Evolutionary conservation across 1,140 invertebrate genomes (phyloP).

Genomic region (Metaphire vulgaris): DNA sequence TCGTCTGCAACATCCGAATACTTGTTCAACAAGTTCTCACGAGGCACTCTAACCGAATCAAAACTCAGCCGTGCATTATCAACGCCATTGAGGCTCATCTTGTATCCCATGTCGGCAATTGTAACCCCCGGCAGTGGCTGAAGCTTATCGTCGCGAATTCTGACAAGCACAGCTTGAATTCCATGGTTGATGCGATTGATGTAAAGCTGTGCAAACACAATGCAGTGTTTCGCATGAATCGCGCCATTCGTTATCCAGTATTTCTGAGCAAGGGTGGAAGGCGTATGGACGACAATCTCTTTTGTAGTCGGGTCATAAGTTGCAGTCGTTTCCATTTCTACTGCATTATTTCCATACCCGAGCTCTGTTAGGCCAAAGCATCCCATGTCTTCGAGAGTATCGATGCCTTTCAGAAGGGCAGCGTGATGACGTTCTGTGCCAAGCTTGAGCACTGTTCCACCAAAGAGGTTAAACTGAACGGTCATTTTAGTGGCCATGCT

Average conservation of each 20-base stretch:
- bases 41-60: constrained; percentile 44
- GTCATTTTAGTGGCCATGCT: constrained; percentile 51
- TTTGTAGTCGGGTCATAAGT: constrained; percentile 38
- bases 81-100: constrained; percentile 50
- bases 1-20: constrained; percentile 39
- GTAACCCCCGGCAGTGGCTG: constrained; percentile 38
- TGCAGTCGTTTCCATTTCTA: constrained; percentile 51
- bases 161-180: constrained; percentile 45
- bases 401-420: constrained; percentile 41
- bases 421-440: constrained; percentile 46
- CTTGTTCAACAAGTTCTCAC: constrained; percentile 43
- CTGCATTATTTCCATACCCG: constrained; percentile 50
- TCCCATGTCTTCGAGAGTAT: constrained; percentile 45
- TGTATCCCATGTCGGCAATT: constrained; percentile 49
- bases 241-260: constrained; percentile 52
- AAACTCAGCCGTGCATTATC: constrained; percentile 49
- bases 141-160: constrained; percentile 43
- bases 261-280: constrained; percentile 43
- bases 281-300: constrained; percentile 46
- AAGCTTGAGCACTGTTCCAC: constrained; percentile 47
- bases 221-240: constrained; percentile 45
- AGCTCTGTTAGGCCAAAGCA: constrained; percentile 49
- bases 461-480: constrained; percentile 51
- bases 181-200: constrained; percentile 40
- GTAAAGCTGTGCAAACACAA: constrained; percentile 46